Evolutionary conservation across 2,797 vertebrate genomes (phyloP).

Genomic region (Sebastes steindachneri): DNA sequence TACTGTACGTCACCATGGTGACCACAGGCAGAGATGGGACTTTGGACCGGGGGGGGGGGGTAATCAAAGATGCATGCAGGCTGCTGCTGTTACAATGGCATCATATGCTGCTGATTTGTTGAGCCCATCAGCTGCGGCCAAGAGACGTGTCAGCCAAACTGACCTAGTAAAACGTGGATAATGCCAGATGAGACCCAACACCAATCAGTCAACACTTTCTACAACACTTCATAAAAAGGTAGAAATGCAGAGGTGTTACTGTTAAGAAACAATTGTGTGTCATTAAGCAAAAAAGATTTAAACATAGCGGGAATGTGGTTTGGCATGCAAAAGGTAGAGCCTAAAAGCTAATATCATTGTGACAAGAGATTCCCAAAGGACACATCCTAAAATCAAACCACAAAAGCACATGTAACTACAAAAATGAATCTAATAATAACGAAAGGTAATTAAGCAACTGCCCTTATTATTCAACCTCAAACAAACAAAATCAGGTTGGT

Average conservation of each 20-base stretch:
- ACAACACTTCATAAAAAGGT: background rate
- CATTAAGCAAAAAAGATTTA: background rate
- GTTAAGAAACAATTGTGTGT: background rate
- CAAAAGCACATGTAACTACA: background rate
- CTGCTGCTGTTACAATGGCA: constrained; percentile 7
- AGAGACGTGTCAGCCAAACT: background rate
- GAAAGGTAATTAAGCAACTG: background rate
- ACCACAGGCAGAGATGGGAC: constrained; percentile 42
- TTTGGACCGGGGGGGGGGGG: constrained; percentile 41
- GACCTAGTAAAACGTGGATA: constrained; percentile 5
- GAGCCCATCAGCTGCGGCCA: constrained; percentile 10
- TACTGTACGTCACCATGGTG: constrained; percentile 53
- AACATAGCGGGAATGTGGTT: background rate
- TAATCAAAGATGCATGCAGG: constrained; percentile 44
- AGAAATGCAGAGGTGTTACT: background rate
- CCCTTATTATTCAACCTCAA: background rate
- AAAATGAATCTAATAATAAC: background rate
- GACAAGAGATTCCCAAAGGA: background rate
- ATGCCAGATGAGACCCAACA: background rate
- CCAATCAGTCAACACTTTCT: background rate
- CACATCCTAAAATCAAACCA: background rate
- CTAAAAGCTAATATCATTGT: background rate
- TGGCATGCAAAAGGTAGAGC: background rate
- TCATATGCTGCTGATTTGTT: constrained; percentile 21
- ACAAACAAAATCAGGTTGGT: background rate